These are phyloP conservation scores for Lucinisca nassula DNA, from an alignment of 2,888 invertebrate species.

Conservation along the genomic window DNA sequence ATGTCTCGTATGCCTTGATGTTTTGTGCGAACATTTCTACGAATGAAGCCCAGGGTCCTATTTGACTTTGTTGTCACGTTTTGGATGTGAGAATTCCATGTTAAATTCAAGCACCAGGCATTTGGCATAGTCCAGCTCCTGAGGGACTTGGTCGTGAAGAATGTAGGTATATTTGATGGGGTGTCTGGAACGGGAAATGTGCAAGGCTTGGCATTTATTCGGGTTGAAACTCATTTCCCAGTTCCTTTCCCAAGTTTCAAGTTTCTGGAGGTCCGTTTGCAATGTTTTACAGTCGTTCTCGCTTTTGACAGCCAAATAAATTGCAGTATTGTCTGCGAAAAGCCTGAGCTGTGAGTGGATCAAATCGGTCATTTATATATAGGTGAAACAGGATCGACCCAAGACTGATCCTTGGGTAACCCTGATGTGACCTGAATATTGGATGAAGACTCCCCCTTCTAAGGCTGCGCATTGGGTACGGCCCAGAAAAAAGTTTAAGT, in stretches of 20 bases:
- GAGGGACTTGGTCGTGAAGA: slow-evolving; percentile 3
- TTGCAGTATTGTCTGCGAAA: too few relatives aligned
- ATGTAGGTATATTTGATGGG: neutral
- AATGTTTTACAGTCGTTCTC: too few relatives aligned
- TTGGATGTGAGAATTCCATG: slow-evolving; percentile 14
- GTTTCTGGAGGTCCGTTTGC: too few relatives aligned
- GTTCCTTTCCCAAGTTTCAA: too few relatives aligned
- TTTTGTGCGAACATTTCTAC: slow-evolving; percentile 13
- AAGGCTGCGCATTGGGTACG: neutral
- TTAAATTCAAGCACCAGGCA: slow-evolving; percentile 11
- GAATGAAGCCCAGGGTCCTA: slow-evolving; percentile 22
- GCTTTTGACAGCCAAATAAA: too few relatives aligned
- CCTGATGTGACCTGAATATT: too few relatives aligned
- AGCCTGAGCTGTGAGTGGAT: too few relatives aligned
- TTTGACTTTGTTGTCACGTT: slow-evolving; percentile 12
- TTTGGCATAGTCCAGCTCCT: neutral
- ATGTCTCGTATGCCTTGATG: neutral
- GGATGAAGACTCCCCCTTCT: too few relatives aligned
- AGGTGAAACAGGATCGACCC: neutral
- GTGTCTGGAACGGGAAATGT: neutral
- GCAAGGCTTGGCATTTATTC: slow-evolving; percentile 15
- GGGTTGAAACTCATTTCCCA: slow-evolving; percentile 25
- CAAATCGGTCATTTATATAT: too few relatives aligned
- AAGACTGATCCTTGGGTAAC: too few relatives aligned
- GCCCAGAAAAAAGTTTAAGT: too few relatives aligned